Conservation (phyloP, 2,113 vertebrate species). For the Bothrops jararaca region DNA sequence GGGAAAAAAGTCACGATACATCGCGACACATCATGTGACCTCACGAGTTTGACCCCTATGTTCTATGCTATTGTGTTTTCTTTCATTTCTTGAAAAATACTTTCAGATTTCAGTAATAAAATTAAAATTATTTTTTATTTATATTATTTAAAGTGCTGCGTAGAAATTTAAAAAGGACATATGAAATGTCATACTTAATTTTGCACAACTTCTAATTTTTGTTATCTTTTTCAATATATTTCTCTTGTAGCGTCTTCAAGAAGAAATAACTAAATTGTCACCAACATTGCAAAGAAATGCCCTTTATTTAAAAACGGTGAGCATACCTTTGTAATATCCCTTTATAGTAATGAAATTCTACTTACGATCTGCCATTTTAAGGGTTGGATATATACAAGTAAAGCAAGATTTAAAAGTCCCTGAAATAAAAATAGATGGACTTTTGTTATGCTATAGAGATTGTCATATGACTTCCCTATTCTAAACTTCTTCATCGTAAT, state of each 20-base stretch:
- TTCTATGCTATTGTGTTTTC: not conserved
- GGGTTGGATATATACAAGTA: not conserved
- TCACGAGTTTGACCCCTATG: too few relatives aligned
- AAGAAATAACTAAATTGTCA: conserved; percentile 97
- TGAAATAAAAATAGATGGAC: not conserved
- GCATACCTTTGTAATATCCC: conserved; percentile 36
- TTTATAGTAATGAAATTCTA: not conserved
- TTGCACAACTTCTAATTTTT: not conserved
- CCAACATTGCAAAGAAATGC: conserved; percentile 93
- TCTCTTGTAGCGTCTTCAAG: conserved; percentile 86
- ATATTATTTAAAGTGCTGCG: not conserved
- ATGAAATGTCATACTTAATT: not conserved
- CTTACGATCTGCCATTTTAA: not conserved
- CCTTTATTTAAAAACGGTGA: conserved; percentile 96
- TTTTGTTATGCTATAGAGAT: not conserved
- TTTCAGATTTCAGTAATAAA: not conserved
- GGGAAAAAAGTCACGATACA: too few relatives aligned
- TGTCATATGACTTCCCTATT: not conserved
- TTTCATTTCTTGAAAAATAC: not conserved
- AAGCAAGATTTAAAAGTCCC: not conserved
- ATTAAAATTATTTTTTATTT: not conserved
- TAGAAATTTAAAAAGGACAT: not conserved
- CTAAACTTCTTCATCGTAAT: not conserved
- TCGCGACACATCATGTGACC: too few relatives aligned
- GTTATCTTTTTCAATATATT: not conserved